Base-by-base conservation (phyloP, 2,113 vertebrate genomes). In the Zosterops pallidus region DNA sequence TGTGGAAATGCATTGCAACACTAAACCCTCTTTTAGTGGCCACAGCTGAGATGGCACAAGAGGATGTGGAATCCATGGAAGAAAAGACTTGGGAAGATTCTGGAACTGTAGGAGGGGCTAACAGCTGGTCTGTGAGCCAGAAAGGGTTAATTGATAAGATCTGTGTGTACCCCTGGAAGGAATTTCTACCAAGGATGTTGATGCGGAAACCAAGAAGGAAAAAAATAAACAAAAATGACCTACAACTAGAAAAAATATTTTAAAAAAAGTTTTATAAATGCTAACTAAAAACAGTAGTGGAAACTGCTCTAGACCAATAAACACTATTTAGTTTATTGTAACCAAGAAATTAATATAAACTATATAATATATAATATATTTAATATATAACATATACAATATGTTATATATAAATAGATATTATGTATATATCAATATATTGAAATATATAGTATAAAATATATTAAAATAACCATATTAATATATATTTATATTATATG, bases 21-120 rank as follows among this genome's bases (percentile, higher is more conserved):
- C 5, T 47, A 14, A 60, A 76, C 7, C 4, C 5, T 65, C 33
- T 14, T 25, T 5, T 5, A 13, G 68, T 1, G 22, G 18, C 14
- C 62, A n/a, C 22, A 49, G 44, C 31, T 2, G 3, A 5, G 12
- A 19, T 3, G 3, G 4, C 5, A 33, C 14, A 14, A 49, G 23
- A 18, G 35, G 9, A 7, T 21, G 33, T 2, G 14, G 33, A 44
- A 6, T 6, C 49, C 11, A 20, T 31, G 50, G 23, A 84, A 85
- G 8, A 12, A 82, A 79, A 72, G 17, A 49, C 12, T 68, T n/a
- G 13, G 47, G 63, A 89, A 92, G 65, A 80, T 55, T 92, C 49
- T 31, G 22, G 74, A 37, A 59, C 22, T 57, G 33, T 8, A 35
- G 12, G 10, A 16, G 33, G 33, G 33, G 9, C 33, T 14, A 15